A percentile compares a stretch with the other conserved stretches of the same genome.
phyloP scores from a whole-genome alignment of 1,140 invertebrate genomes.

The Lethrus apterus region DNA sequence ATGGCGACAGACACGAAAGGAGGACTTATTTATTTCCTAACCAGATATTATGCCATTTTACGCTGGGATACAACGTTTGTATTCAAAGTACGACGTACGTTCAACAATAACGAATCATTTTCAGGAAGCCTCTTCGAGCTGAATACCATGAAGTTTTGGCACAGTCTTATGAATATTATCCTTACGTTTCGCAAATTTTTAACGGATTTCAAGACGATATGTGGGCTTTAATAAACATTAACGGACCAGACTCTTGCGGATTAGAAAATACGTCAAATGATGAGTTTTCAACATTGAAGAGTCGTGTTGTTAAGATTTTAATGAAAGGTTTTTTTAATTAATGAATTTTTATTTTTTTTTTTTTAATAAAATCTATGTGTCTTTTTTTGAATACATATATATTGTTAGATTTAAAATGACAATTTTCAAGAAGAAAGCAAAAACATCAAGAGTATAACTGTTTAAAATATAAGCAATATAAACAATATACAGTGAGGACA shows the following conservation, averaged over 20 bases:
- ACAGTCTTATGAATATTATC: constrained; percentile 32
- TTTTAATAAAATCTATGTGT: no score
- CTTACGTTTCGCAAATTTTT: constrained; percentile 34
- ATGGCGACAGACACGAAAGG: constrained; percentile 28
- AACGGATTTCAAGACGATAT: constrained; percentile 27
- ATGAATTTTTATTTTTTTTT: no score
- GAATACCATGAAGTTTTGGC: constrained; percentile 34
- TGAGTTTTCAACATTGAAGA: no score
- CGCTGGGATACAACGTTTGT: constrained; percentile 37
- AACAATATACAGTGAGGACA: no score
- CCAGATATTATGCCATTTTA: constrained; percentile 35
- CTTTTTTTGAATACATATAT: no score
- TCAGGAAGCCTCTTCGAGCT: constrained; percentile 29
- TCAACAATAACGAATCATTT: constrained; percentile 15
- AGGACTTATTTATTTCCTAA: constrained; percentile 37
- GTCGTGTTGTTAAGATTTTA: no score
- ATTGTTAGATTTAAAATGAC: no score
- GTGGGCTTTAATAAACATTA: constrained; percentile 33
- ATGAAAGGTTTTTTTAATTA: no score
- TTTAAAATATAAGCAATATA: no score
- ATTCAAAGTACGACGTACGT: constrained; percentile 7
- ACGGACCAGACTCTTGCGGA: constrained; percentile 14
- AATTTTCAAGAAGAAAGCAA: no score
- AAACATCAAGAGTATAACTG: no score
- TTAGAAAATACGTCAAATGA: background rate